Evolutionary conservation across 2,113 vertebrate species (phyloP).

Genomic region (Morone chrysops): DNA sequence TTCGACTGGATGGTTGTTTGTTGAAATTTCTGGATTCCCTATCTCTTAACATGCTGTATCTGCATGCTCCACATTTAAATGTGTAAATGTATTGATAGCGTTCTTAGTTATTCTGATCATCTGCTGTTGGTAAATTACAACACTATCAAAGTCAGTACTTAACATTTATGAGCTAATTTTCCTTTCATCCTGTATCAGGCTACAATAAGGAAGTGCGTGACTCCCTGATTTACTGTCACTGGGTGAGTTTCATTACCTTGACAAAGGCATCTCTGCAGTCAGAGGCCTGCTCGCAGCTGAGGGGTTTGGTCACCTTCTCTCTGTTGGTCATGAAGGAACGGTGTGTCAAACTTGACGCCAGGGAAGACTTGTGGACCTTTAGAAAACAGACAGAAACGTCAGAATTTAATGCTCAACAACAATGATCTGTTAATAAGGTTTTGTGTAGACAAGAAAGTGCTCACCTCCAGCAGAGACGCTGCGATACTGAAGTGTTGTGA

Average conservation of each 20-base stretch:
- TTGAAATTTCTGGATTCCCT: neutral
- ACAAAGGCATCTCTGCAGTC: constrained; percentile 92
- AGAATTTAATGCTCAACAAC: neutral
- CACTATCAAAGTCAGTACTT: neutral
- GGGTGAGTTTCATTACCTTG: constrained; percentile 85
- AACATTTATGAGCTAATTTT: neutral
- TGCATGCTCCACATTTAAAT: neutral
- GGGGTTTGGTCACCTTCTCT: constrained; percentile 89
- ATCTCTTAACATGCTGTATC: neutral
- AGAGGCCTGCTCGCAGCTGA: constrained; percentile 87
- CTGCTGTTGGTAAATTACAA: neutral
- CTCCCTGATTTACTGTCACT: neutral
- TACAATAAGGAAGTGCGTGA: constrained; percentile 30
- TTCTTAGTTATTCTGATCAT: neutral
- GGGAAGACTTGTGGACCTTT: constrained; percentile 86
- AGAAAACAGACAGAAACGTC: neutral
- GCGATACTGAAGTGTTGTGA: constrained; percentile 84
- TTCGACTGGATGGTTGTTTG: neutral
- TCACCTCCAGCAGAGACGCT: constrained; percentile 89
- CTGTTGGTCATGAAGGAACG: constrained; percentile 89
- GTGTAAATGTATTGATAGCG: neutral
- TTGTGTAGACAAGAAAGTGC: neutral
- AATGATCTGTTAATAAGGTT: neutral
- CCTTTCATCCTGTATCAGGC: neutral
- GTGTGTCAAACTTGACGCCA: constrained; percentile 87